phyloP scores from a whole-genome alignment of 1,140 invertebrate species.

The Bombus consobrinus region DNA sequence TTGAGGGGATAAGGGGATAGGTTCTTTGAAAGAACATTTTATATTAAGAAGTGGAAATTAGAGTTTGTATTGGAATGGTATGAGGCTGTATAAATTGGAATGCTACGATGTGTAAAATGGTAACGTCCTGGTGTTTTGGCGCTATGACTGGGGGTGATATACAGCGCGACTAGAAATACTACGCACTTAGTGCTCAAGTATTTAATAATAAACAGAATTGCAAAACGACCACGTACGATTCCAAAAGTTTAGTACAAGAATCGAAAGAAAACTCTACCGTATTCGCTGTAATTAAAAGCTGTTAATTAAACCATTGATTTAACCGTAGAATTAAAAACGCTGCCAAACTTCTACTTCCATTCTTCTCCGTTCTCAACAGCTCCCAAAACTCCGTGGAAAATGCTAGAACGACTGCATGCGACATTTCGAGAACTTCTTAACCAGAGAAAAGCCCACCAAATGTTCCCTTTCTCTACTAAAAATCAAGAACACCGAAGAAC shows the following conservation, averaged over 20 bases:
- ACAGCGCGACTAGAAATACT: slow-evolving; percentile 3
- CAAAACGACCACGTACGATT: background rate
- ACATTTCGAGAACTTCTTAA: background rate
- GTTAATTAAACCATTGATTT: too few relatives aligned
- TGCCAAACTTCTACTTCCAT: too few relatives aligned
- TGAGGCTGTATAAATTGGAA: background rate
- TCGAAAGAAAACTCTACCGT: background rate
- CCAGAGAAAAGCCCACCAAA: too few relatives aligned
- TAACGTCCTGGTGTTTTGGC: background rate
- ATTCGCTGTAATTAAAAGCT: too few relatives aligned
- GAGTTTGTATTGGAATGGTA: too few relatives aligned
- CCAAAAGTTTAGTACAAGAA: background rate
- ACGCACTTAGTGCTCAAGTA: background rate
- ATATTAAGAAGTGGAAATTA: background rate
- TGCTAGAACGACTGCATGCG: too few relatives aligned
- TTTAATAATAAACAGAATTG: background rate
- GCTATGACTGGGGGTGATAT: background rate
- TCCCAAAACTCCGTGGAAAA: too few relatives aligned
- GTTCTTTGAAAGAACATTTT: background rate
- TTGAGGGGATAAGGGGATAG: too few relatives aligned
- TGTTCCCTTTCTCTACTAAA: background rate
- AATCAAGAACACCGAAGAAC: background rate
- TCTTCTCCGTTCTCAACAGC: too few relatives aligned
- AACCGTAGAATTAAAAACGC: too few relatives aligned
- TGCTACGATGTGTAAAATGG: background rate